A percentile compares a stretch with the other conserved stretches of the same genome.
phyloP scores from a whole-genome alignment of 2,113 vertebrate genomes.

The Genyomyrus donnyi region DNA sequence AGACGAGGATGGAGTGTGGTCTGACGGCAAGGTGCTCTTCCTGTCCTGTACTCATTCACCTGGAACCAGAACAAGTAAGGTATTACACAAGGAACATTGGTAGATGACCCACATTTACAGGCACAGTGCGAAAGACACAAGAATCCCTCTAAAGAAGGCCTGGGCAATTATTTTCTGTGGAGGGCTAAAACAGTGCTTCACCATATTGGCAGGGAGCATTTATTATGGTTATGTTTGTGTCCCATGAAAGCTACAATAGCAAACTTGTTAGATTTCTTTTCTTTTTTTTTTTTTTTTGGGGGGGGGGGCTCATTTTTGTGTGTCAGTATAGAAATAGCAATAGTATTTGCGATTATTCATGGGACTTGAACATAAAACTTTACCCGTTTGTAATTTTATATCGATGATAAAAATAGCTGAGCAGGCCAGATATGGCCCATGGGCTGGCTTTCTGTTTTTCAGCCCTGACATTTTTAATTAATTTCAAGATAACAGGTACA shows the following conservation, averaged over 20 bases:
- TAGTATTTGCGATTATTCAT: background rate
- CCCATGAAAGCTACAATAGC: background rate
- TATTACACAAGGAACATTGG: background rate
- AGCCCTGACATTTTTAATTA: background rate
- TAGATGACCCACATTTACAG: background rate
- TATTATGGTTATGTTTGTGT: background rate
- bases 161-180: background rate
- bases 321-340: background rate
- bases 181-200: background rate
- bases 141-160: background rate
- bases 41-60: constrained; percentile 63
- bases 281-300: background rate
- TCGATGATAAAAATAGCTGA: background rate
- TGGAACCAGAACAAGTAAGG: constrained; percentile 30
- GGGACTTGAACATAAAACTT: background rate
- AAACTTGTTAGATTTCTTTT: background rate
- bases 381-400: background rate
- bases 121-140: background rate
- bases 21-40: constrained; percentile 43
- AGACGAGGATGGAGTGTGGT: constrained; percentile 41
- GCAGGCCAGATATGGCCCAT: background rate
- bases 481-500: background rate
- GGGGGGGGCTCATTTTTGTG: background rate
- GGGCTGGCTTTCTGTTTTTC: background rate
- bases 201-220: background rate